Conservation (phyloP, 2,113 vertebrate genomes). For the Cryptomyrus ogoouensis region DNA sequence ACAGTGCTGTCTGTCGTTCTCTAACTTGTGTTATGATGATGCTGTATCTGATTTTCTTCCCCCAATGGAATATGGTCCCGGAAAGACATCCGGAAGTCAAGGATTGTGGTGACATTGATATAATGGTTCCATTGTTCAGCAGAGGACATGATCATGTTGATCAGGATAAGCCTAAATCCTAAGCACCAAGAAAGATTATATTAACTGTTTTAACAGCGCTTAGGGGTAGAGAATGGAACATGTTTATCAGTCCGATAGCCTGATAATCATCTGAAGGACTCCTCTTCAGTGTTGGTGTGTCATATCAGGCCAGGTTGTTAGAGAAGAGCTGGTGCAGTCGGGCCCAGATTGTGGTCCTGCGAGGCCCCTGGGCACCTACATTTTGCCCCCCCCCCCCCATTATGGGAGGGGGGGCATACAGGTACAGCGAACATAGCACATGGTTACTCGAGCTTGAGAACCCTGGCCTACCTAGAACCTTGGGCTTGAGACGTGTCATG, state of each 20-base stretch:
- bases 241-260: not conserved
- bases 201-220: not conserved
- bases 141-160: not conserved
- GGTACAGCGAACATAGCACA: not conserved
- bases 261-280: not conserved
- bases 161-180: not conserved
- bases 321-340: not conserved
- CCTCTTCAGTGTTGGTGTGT: not conserved
- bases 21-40: not conserved
- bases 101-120: not conserved
- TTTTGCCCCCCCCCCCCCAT: not conserved
- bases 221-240: not conserved
- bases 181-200: not conserved
- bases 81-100: not conserved
- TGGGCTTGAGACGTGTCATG: not conserved
- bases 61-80: not conserved
- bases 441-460: not conserved
- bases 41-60: not conserved
- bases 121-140: not conserved
- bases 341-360: not conserved
- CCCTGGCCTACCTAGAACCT: not conserved
- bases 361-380: not conserved
- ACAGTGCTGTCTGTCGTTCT: not conserved
- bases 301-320: not conserved
- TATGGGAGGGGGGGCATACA: not conserved